Evolutionary conservation across 1,140 invertebrate genomes (phyloP).

Genomic region (Chionoecetes opilio): DNA sequence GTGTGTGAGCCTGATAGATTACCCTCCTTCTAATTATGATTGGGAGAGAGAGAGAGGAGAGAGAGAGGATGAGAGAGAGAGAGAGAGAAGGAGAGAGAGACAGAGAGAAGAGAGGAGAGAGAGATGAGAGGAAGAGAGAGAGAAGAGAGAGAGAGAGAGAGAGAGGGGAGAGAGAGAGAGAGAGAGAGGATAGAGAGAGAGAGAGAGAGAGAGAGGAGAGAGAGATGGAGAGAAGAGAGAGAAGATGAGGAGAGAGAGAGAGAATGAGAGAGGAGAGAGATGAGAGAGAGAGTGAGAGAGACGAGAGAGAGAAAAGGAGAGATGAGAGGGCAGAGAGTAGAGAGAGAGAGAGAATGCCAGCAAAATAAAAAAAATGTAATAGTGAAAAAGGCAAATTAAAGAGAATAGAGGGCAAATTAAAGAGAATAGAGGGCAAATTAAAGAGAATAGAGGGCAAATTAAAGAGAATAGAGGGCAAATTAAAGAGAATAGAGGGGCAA

Average conservation of each 20-base stretch:
- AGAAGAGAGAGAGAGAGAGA: no score
- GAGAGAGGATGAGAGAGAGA: background rate
- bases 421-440: no score
- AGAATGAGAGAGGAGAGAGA: background rate
- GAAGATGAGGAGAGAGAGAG: background rate
- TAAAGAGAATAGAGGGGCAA: background rate
- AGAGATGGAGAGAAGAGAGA: background rate
- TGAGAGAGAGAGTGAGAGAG: background rate
- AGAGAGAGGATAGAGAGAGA: background rate
- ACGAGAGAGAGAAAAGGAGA: no score
- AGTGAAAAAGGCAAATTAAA: background rate
- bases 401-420: no score
- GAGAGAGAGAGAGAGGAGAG: background rate
- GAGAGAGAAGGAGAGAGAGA: background rate
- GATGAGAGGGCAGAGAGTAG: no score
- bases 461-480: no score
- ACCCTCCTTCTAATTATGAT: background rate
- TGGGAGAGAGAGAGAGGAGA: background rate
- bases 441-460: no score
- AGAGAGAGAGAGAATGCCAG: no score
- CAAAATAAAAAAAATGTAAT: background rate
- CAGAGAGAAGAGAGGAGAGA: background rate
- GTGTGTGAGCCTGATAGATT: constrained; percentile 3
- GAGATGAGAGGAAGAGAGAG: background rate
- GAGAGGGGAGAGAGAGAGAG: no score